phyloP scores from a whole-genome alignment of 2,113 vertebrate species.

The Ctenomys sociabilis region DNA sequence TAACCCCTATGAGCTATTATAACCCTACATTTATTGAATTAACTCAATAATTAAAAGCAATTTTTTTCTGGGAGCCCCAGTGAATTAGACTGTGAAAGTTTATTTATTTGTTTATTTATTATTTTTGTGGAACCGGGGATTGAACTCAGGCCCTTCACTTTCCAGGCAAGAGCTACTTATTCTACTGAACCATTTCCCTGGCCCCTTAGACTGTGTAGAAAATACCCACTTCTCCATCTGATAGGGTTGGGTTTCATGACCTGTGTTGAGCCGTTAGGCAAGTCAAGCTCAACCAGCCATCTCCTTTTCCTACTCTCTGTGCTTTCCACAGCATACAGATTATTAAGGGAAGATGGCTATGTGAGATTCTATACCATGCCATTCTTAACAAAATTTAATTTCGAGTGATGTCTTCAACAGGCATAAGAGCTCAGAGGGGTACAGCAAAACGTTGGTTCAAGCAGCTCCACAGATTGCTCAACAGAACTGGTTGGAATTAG shows the following conservation, averaged over 20 bases:
- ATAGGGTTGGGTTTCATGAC: not conserved
- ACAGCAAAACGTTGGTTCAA: not conserved
- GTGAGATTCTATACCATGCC: not conserved
- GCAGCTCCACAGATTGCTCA: not conserved
- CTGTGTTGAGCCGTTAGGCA: not conserved
- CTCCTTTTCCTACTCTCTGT: not conserved
- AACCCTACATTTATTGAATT: not conserved
- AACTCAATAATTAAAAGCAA: not conserved
- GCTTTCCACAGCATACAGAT: not conserved
- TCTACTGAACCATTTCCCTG: no score
- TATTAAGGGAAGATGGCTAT: not conserved
- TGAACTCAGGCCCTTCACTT: no score
- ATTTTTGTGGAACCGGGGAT: no score
- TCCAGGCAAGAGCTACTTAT: no score
- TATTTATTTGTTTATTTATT: no score
- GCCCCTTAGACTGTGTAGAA: not conserved
- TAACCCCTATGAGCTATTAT: not conserved
- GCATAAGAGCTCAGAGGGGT: not conserved
- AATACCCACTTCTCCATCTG: not conserved
- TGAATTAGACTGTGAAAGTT: not conserved
- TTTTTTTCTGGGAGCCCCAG: not conserved
- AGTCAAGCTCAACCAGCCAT: not conserved
- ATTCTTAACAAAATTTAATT: slow-evolving; percentile 17
- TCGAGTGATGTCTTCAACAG: not conserved
- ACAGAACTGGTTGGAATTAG: not conserved